These are phyloP conservation scores for Zoanthus gigantus DNA, from an alignment of 92 coral and sea anemone species.

Conservation along the genomic window DNA sequence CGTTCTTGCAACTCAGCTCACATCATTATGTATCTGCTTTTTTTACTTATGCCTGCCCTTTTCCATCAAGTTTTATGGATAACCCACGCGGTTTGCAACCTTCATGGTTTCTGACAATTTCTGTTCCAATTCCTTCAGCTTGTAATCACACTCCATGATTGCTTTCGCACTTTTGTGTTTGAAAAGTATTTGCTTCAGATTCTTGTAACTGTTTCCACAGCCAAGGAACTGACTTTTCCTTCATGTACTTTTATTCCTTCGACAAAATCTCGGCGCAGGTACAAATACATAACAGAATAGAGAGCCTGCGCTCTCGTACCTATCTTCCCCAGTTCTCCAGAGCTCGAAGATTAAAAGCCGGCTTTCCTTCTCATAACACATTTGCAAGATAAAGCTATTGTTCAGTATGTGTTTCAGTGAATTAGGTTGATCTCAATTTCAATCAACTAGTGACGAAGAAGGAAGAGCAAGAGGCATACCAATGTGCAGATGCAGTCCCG, in stretches of 20 bases:
- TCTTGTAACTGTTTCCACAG: neutral
- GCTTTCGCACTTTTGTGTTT: neutral
- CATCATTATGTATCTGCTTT: too few species aligned
- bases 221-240: neutral
- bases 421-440: neutral
- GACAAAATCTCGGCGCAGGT: neutral
- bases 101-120: neutral
- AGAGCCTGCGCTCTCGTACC: neutral
- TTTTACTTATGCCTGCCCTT: too few species aligned
- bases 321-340: neutral
- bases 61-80: too few species aligned
- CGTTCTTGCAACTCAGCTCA: too few species aligned
- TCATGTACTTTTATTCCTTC: neutral
- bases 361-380: neutral
- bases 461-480: slow-evolving; percentile 17
- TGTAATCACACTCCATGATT: neutral
- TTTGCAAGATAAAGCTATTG: neutral
- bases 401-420: neutral
- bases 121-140: neutral
- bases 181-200: neutral
- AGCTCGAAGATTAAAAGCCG: neutral
- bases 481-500: slow-evolving; percentile 23
- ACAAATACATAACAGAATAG: neutral
- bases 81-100: neutral
- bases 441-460: neutral